phyloP scores from a whole-genome alignment of 2,888 invertebrate species.

The Tachystola acroxantha region DNA sequence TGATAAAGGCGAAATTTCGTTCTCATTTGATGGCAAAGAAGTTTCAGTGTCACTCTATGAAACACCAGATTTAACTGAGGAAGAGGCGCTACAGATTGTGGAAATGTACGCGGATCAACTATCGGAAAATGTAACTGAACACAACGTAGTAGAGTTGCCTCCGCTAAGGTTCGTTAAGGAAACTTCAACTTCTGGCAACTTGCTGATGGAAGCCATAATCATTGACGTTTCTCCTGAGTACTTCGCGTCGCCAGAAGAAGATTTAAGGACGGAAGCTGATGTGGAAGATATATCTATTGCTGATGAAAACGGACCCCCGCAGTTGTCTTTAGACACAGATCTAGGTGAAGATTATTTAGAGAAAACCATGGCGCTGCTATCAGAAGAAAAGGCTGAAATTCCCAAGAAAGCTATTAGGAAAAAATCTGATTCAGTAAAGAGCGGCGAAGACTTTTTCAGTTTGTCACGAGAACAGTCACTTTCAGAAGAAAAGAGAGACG shows the following conservation, averaged over 20 bases:
- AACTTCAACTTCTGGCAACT: conserved; percentile 91
- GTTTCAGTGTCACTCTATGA: conserved; percentile 94
- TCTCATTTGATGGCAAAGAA: conserved; percentile 94
- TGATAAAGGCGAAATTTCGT: conserved; percentile 91
- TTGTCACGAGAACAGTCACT: conserved; percentile 79
- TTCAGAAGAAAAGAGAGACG: conserved; percentile 78
- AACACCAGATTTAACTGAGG: conserved; percentile 94
- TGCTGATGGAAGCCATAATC: conserved; percentile 93
- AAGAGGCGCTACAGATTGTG: conserved; percentile 93
- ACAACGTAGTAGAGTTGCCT: conserved; percentile 91
- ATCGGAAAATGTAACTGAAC: conserved; percentile 91
- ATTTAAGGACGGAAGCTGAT: conserved; percentile 90
- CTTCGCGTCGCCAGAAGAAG: conserved; percentile 87
- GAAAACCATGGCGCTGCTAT: conserved; percentile 57
- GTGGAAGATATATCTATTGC: conserved; percentile 91
- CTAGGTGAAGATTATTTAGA: conserved; percentile 77
- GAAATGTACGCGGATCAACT: conserved; percentile 97
- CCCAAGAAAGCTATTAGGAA: conserved; percentile 80
- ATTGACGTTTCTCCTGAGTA: conserved; percentile 93
- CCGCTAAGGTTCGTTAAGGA: conserved; percentile 93
- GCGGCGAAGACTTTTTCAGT: conserved; percentile 82
- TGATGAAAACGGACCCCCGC: conserved; percentile 80
- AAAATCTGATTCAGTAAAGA: conserved; percentile 80
- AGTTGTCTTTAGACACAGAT: conserved; percentile 71
- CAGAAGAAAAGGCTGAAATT: conserved; percentile 74